phyloP scores from a whole-genome alignment of 1,140 invertebrate genomes.

The Samia ricini region DNA sequence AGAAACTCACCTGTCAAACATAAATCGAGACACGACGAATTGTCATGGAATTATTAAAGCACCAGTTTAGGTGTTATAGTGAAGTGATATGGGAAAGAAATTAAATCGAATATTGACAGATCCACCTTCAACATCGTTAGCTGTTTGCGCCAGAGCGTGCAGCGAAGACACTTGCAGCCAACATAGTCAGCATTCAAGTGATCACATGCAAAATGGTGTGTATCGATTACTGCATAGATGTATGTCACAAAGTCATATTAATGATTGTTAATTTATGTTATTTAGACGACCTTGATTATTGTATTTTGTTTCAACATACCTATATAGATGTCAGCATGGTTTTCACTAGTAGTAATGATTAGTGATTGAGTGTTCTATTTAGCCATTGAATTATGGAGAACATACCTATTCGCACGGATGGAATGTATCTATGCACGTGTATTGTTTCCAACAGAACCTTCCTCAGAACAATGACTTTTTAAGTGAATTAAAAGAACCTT shows the following conservation, averaged over 20 bases:
- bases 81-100: not conserved
- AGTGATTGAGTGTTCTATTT: no score
- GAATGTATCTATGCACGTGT: no score
- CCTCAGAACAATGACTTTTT: no score
- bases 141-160: slow-evolving; percentile 50
- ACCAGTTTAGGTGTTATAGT: not conserved
- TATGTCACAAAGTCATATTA: slow-evolving; percentile 5
- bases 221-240: slow-evolving; percentile 26
- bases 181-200: slow-evolving; percentile 49
- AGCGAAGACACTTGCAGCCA: slow-evolving; percentile 58
- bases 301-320: not conserved
- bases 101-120: slow-evolving; percentile 36
- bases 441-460: no score
- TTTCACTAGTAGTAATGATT: not conserved
- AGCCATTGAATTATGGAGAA: no score
- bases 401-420: no score
- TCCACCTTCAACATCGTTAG: slow-evolving; percentile 44
- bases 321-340: slow-evolving; percentile 20
- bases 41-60: not conserved
- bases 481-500: no score
- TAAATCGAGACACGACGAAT: no score
- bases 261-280: not conserved
- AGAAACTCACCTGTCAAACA: no score
- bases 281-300: not conserved
- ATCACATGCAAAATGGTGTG: slow-evolving; percentile 62